Percentiles rank a stretch among this genome's conserved stretches.
Evolutionary conservation across 2,113 vertebrate genomes (phyloP).

Genomic region (Xiphias gladius): DNA sequence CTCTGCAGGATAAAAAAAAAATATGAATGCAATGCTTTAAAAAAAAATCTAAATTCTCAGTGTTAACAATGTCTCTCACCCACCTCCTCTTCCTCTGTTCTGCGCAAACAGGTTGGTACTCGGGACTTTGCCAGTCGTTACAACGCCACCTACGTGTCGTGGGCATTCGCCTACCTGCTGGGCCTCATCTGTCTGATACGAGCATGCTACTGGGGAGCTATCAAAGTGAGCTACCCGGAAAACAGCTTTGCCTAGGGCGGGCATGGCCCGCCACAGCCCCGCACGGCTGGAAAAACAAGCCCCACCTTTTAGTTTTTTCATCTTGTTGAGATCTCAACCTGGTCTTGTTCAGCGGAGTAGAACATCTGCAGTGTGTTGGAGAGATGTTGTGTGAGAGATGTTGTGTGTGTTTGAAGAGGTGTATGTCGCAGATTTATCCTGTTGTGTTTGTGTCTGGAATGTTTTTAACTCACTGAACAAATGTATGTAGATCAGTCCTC

Average conservation of each 20-base stretch:
- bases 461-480: slow-evolving; percentile 58
- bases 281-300: slow-evolving; percentile 50
- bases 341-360: slow-evolving; percentile 41
- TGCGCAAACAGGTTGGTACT: slow-evolving; percentile 91
- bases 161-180: slow-evolving; percentile 96
- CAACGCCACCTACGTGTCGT: slow-evolving; percentile 96
- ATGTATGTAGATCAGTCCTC: slow-evolving; percentile 33
- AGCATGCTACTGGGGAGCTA: slow-evolving; percentile 98
- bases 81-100: slow-evolving; percentile 16
- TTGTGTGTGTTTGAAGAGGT: slow-evolving; percentile 17
- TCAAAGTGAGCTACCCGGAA: slow-evolving; percentile 99
- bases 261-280: background rate
- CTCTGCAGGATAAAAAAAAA: background rate
- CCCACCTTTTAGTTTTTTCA: slow-evolving; percentile 55
- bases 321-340: slow-evolving; percentile 50
- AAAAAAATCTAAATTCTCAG: background rate
- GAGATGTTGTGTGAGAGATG: too few species aligned
- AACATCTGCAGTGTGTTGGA: slow-evolving; percentile 16
- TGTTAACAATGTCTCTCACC: background rate
- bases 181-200: slow-evolving; percentile 97
- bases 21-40: background rate
- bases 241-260: slow-evolving; percentile 93
- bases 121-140: slow-evolving; percentile 93
- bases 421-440: slow-evolving; percentile 22
- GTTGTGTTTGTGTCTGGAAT: slow-evolving; percentile 44